These are phyloP conservation scores for Zaprionus kolodkinae DNA, from an alignment of 1,140 invertebrate species.

Conservation along the genomic window DNA sequence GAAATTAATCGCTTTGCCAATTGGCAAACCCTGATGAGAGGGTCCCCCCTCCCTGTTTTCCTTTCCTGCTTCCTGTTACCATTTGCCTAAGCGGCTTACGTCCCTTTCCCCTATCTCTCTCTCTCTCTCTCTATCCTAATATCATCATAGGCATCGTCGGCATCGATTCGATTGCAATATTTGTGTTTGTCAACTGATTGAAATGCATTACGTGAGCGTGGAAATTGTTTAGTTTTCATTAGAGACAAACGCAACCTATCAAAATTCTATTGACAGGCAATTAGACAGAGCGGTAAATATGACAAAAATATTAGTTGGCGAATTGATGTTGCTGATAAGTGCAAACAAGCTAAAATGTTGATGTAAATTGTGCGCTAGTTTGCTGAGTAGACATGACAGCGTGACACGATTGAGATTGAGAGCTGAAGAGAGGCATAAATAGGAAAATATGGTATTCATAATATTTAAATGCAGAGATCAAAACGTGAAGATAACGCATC, in stretches of 20 bases:
- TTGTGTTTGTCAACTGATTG: constrained; percentile 35
- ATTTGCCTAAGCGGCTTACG: constrained; percentile 42
- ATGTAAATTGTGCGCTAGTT: too few species aligned
- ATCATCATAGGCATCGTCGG: not conserved
- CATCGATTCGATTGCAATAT: constrained; percentile 25
- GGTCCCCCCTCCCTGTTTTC: not conserved
- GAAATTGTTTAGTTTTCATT: constrained; percentile 49
- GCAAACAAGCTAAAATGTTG: not conserved
- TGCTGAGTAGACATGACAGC: not conserved
- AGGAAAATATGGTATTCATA: too few species aligned
- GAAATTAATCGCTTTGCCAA: constrained; percentile 68
- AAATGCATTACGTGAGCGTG: constrained; percentile 32
- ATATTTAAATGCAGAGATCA: too few species aligned
- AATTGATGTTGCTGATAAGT: not conserved
- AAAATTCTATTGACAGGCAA: constrained; percentile 30
- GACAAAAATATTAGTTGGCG: not conserved
- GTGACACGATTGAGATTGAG: too few species aligned
- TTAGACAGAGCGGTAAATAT: constrained; percentile 21
- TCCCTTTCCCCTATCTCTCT: not conserved
- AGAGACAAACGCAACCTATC: constrained; percentile 7
- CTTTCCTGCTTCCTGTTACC: not conserved
- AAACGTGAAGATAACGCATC: too few species aligned
- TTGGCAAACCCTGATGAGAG: constrained; percentile 40
- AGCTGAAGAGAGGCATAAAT: too few species aligned
- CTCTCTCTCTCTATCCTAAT: not conserved